Evolutionary conservation across 2,888 invertebrate species (phyloP), one percentile per base, ranked within the genome.

Genomic region (Drosophila atripex): DNA sequence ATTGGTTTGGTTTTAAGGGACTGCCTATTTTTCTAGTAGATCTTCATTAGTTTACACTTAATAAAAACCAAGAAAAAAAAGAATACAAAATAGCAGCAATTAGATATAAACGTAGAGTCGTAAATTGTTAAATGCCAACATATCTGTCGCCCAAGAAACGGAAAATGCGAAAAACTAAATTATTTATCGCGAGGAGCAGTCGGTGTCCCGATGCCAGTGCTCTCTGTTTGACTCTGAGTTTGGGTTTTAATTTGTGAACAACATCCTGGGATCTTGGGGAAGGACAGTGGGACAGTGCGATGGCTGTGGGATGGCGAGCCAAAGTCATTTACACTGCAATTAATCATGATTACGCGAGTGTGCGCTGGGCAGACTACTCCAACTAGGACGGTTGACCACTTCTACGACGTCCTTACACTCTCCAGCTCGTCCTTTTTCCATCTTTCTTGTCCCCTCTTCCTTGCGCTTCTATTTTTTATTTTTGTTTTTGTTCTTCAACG

Each of bases 261-360:
- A 21, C 21, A 35, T 14, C 43, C 25, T n/a, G n/a, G 28, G 25
- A 35, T 14, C 43, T 16, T n/a, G n/a, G 28, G 25, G 28, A 46
- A 23, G 32, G 43, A 43, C n/a, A n/a, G n/a, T n/a, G n/a, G n/a
- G n/a, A n/a, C n/a, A n/a, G n/a, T n/a, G n/a, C 43, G 9, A 8
- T 59, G 65, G 59, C 43, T 51, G 65, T 55, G 79, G 73, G n/a
- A n/a, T n/a, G n/a, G n/a, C n/a, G n/a, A 78, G 76, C 73, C 79
- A 75, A 80, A 89, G 88, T 89, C 89, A 90, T 90, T 89, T 89
- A 90, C 88, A 82, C 88, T 87, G 88, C 89, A 89, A 90, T 90
- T 90, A 90, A 90, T 90, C 90, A 90, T 90, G 89, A 90, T 90
- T 90, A 90, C 88, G 85, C 78, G 78, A 75, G 71, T 73, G 75